Base-by-base conservation (phyloP, 2,113 vertebrate species). In the Anthoscopus minutus region DNA sequence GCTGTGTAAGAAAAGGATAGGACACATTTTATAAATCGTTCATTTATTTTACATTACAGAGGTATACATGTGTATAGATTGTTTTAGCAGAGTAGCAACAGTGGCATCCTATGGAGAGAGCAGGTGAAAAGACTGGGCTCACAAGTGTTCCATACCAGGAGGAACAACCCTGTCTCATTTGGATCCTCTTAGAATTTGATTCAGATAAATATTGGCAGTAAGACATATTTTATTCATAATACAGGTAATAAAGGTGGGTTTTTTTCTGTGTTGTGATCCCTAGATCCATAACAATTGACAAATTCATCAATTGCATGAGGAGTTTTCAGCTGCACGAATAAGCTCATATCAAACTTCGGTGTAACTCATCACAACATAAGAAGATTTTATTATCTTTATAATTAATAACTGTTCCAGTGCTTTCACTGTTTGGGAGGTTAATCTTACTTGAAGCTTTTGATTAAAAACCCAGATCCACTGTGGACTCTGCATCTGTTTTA, bases 401-500 rank as follows among this genome's bases (percentile, higher is more conserved):
- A 94, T 91, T 87, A 95, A 66, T 83, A 94, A 83, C 51, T 73
- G 33, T 7, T 88, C 8, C 27, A 66, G 35, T 86, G 66, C 71
- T 95, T 95, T 93, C 66, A 65, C 27, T 93, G 0, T 82, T 93
- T 83, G 35, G 33, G 47, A 92, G 27, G 66, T 35, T 86, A 80
- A 82, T 86, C 16, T 88, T 57, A 53, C 47, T 81, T 66, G 27
- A 50, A 92, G 11, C 19, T 78, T 94, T 92, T 80, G 45, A 83
- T 94, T 89, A 88, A 95, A 94, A 91, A 31, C 24, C 24, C 38
- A 66, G 23, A 80, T 85, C 33, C 12, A 73, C 33, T 10, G 33
- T 25, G 9, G 27, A 58, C 16, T 72, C 28, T 81, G 54, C 48
- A 94, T 89, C 61, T 96, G 78, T 93, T 96, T 95, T 66, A 88